Conservation (phyloP, 2,113 vertebrate genomes). For the Syrrhaptes paradoxus region DNA sequence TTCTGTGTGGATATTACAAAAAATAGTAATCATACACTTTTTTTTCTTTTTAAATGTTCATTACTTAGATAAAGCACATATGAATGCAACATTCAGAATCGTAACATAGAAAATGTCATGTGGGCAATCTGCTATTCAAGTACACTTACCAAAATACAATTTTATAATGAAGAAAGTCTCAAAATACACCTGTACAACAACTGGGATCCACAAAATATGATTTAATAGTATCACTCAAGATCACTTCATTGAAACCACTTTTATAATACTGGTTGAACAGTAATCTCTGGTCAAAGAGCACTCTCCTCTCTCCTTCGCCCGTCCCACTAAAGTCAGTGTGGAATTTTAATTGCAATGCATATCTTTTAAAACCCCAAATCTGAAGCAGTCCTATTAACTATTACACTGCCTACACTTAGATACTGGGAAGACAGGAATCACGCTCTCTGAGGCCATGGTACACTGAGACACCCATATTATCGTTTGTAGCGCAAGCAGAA, state of each 20-base stretch:
- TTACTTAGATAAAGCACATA: slow-evolving; percentile 72
- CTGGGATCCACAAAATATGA: slow-evolving; percentile 67
- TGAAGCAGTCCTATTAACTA: slow-evolving; percentile 44
- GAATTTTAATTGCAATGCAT: background rate
- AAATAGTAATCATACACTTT: slow-evolving; percentile 78
- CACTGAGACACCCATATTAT: slow-evolving; percentile 51
- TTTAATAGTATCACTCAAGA: slow-evolving; percentile 70
- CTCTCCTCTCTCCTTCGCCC: background rate
- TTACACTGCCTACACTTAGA: slow-evolving; percentile 50
- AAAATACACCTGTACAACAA: slow-evolving; percentile 75
- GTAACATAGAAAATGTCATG: slow-evolving; percentile 73
- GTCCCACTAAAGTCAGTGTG: slow-evolving; percentile 34
- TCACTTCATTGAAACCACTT: slow-evolving; percentile 65
- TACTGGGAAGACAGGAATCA: slow-evolving; percentile 17
- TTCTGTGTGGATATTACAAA: slow-evolving; percentile 71
- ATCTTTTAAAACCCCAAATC: slow-evolving; percentile 24
- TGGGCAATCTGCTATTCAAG: slow-evolving; percentile 71
- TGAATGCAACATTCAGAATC: slow-evolving; percentile 71
- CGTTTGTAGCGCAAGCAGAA: slow-evolving; percentile 62
- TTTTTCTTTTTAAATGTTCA: slow-evolving; percentile 68
- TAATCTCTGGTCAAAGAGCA: slow-evolving; percentile 49
- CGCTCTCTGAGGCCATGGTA: slow-evolving; percentile 52
- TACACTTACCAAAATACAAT: slow-evolving; percentile 77
- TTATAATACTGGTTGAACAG: slow-evolving; percentile 66
- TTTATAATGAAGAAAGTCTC: slow-evolving; percentile 76